Base-by-base conservation (phyloP, 2,888 invertebrate species). In the Dexiosoma caninum region DNA sequence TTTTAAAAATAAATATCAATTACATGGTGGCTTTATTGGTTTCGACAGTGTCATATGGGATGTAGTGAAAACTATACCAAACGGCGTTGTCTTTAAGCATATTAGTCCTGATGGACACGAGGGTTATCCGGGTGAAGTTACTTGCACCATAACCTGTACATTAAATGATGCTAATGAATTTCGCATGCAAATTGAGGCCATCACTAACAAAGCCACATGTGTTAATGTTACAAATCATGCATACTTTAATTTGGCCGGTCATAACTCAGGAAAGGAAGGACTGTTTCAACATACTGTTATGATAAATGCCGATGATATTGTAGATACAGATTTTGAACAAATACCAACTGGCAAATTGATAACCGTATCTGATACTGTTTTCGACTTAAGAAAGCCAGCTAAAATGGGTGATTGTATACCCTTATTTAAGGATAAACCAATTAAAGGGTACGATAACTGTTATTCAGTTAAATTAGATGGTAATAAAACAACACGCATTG, bases 161-260 rank as follows among this genome's bases (percentile, higher is more conserved):
- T 91, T 97, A 9, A 94, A 93, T 1, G 92, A 93, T 10, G 92
- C 49, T n/a, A 95, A 96, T 86, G 93, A 93, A 78, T 91, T 98
- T 55, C 91, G 92, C 55, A 93, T 98, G 30, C 92, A 94, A 72
- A 96, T 95, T 91, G 93, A 92, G 82, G 96, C 96, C n/a, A 93
- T 93, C 0, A 92, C 95, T 0, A 94, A 93, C 9, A 95, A 95
- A 86, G 93, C 95, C 0, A 97, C 97, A 0, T 93, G 95, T 14
- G 92, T 98, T 71, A 97, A 96, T 88, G 90, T 98, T 60, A 96
- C 96, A 35, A 96, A 95, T 89, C 95, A 97, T 86, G 93, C 95
- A 0, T 98, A 95, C 88, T 97, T 98, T 90, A 98, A 98, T 90
- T 91, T 98, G 27, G 96, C 94, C 44, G 98, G 98, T 4, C 96